Evolutionary conservation across 1,140 invertebrate species (phyloP).

Genomic region (Drosophila insularis): DNA sequence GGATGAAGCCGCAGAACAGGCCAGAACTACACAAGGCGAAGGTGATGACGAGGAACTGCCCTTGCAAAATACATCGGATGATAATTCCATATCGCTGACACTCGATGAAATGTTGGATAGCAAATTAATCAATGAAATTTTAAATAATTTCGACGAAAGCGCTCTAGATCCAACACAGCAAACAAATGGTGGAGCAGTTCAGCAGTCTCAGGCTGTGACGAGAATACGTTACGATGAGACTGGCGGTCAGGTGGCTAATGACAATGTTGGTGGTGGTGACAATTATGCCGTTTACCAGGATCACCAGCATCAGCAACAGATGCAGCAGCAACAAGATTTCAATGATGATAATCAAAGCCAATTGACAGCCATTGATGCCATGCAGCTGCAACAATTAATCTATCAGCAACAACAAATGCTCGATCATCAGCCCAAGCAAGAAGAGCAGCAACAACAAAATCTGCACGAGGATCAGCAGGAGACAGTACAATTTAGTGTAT

Average conservation of each 20-base stretch:
- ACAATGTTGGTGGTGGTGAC: slow-evolving; percentile 26
- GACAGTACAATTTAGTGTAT: slow-evolving; percentile 56
- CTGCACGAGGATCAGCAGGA: slow-evolving; percentile 48
- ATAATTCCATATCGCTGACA: slow-evolving; percentile 75
- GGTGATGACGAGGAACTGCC: slow-evolving; percentile 62
- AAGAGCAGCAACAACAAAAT: slow-evolving; percentile 51
- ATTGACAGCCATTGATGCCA: slow-evolving; percentile 66
- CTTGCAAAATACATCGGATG: slow-evolving; percentile 69
- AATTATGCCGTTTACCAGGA: slow-evolving; percentile 57
- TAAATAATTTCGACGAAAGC: slow-evolving; percentile 77
- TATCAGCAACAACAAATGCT: slow-evolving; percentile 75
- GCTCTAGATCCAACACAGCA: slow-evolving; percentile 63
- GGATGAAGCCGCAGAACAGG: slow-evolving; percentile 10
- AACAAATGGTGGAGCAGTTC: slow-evolving; percentile 32
- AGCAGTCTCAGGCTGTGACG: slow-evolving; percentile 47
- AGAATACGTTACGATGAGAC: slow-evolving; percentile 70
- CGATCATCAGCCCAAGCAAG: slow-evolving; percentile 60
- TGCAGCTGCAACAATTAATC: slow-evolving; percentile 72
- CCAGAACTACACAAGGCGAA: slow-evolving; percentile 25
- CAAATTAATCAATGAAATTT: slow-evolving; percentile 76
- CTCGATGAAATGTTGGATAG: slow-evolving; percentile 77
- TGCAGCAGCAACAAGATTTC: slow-evolving; percentile 46
- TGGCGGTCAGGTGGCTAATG: slow-evolving; percentile 18
- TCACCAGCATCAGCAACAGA: slow-evolving; percentile 39
- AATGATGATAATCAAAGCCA: slow-evolving; percentile 45